A percentile compares a stretch with the other conserved stretches of the same genome.
Conservation (phyloP, 2,888 invertebrate species). For the Clitarchus hookeri region DNA sequence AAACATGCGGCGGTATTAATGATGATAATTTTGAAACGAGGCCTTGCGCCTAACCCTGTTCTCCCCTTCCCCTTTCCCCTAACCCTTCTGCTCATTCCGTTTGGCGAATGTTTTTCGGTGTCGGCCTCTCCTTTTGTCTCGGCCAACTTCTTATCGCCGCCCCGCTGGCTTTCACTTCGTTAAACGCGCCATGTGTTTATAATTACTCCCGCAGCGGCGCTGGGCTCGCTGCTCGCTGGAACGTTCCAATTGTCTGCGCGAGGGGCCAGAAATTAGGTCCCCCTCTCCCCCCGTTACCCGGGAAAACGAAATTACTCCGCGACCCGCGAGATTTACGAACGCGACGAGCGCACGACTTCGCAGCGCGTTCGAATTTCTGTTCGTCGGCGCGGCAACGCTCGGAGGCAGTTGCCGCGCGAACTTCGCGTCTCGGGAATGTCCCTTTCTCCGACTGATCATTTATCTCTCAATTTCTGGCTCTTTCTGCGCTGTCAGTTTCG, state of each 20-base stretch:
- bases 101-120: not conserved
- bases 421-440: too few species aligned
- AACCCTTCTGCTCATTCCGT: too few species aligned
- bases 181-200: conserved; percentile 4
- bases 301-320: not conserved
- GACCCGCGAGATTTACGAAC: not conserved
- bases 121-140: not conserved
- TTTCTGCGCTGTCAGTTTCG: too few species aligned
- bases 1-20: conserved; percentile 9
- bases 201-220: not conserved
- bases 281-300: not conserved
- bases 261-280: not conserved
- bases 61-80: not conserved
- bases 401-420: too few species aligned
- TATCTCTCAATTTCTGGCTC: too few species aligned
- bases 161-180: not conserved
- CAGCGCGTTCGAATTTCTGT: too few species aligned
- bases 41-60: not conserved
- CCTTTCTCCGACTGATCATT: too few species aligned
- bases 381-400: too few species aligned
- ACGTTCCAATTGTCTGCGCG: not conserved
- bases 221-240: not conserved
- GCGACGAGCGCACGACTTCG: not conserved
- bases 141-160: conserved; percentile 5
- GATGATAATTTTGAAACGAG: not conserved